Conservation (phyloP, 2,888 invertebrate species). For the Caenorhabditis macrosperma region DNA sequence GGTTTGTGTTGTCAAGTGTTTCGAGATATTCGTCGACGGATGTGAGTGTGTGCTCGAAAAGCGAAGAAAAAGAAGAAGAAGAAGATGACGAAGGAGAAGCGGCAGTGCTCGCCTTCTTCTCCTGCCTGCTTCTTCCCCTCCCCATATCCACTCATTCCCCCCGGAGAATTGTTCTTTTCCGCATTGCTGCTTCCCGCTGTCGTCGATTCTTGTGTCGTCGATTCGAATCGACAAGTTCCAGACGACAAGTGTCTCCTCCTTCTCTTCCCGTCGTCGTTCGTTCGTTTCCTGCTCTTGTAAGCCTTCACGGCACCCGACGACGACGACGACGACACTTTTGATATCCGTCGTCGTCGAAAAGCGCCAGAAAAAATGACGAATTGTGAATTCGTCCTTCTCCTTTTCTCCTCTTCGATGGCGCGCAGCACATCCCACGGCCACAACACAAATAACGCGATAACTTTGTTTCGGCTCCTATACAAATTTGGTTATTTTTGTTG, state of each 20-base stretch:
- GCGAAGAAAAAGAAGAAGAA: constrained; percentile 27
- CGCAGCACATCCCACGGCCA: constrained; percentile 27
- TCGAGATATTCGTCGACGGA: constrained; percentile 25
- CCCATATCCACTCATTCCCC: constrained; percentile 52
- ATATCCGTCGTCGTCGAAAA: constrained; percentile 25
- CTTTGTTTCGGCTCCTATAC: constrained; percentile 64
- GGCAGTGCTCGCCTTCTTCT: constrained; percentile 21
- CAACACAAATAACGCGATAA: constrained; percentile 62
- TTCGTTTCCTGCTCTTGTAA: too few species aligned
- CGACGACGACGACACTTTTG: constrained; percentile 8
- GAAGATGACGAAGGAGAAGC: constrained; percentile 32
- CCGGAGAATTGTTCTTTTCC: constrained; percentile 59
- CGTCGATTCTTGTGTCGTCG: constrained; percentile 22
- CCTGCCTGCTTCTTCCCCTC: constrained; percentile 15
- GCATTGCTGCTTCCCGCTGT: constrained; percentile 40
- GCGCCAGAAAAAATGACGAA: constrained; percentile 57
- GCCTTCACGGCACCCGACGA: neutral
- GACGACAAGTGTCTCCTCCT: constrained; percentile 24
- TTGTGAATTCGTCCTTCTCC: constrained; percentile 41
- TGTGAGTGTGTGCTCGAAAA: constrained; percentile 23
- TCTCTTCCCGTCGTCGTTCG: neutral
- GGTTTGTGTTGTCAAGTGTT: constrained; percentile 24
- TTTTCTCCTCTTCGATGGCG: constrained; percentile 12
- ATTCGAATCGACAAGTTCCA: constrained; percentile 46
- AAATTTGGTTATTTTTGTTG: constrained; percentile 58